Percentiles rank a stretch among this genome's conserved stretches.
Conservation (phyloP, 2,797 vertebrate species). For the Ptychobarbus kaznakovi region DNA sequence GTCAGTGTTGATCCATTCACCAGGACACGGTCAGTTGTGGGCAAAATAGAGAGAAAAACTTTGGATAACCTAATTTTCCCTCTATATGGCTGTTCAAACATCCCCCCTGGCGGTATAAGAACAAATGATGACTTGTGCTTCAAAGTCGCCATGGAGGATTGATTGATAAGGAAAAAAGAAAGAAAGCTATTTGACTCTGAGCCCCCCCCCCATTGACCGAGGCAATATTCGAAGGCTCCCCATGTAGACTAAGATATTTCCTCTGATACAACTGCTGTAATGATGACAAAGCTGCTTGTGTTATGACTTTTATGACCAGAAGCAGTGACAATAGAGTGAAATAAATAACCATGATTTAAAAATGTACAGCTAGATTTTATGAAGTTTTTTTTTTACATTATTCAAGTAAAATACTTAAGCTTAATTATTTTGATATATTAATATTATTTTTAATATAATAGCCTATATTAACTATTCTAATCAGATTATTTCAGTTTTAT, state of each 20-base stretch:
- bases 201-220: slow-evolving; percentile 13
- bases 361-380: neutral
- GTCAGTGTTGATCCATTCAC: neutral
- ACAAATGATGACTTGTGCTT: slow-evolving; percentile 17
- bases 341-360: neutral
- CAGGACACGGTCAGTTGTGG: neutral
- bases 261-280: neutral
- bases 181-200: slow-evolving; percentile 4
- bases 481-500: neutral
- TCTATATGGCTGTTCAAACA: neutral
- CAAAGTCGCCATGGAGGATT: slow-evolving; percentile 4
- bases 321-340: neutral
- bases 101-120: slow-evolving; percentile 19
- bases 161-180: slow-evolving; percentile 14
- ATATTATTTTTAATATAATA: neutral
- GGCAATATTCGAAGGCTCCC: slow-evolving; percentile 13
- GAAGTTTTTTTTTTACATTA: neutral
- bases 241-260: slow-evolving; percentile 9
- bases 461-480: neutral
- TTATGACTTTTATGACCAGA: neutral
- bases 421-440: too few species aligned
- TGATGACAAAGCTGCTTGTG: slow-evolving; percentile 9
- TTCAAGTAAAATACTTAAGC: neutral
- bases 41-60: neutral
- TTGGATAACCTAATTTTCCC: neutral